Evolutionary conservation across 2,113 vertebrate species (phyloP).

Genomic region (Drymodes brunneopygia): DNA sequence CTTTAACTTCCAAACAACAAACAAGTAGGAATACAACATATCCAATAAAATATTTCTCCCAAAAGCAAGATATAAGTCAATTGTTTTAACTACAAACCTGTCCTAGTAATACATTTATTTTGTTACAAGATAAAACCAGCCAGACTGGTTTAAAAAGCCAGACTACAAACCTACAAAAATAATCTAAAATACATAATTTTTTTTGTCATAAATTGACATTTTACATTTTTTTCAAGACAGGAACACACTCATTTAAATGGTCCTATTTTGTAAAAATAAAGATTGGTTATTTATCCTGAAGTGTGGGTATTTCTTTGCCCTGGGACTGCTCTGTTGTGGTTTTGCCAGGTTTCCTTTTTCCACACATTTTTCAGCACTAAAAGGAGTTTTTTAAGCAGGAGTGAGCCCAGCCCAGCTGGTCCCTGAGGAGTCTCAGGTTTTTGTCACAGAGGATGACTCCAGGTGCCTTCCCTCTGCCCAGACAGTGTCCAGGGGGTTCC

Average conservation of each 20-base stretch:
- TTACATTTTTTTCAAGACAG: not conserved
- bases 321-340: not conserved
- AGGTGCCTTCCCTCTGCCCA: no score
- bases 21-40: not conserved
- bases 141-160: not conserved
- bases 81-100: not conserved
- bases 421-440: not conserved
- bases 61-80: not conserved
- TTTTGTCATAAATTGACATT: not conserved
- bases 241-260: not conserved
- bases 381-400: not conserved
- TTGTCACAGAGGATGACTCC: not conserved
- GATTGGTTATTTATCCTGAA: not conserved
- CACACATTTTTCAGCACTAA: not conserved
- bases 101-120: not conserved
- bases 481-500: fast-evolving
- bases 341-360: not conserved
- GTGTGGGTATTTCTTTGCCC: not conserved
- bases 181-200: not conserved
- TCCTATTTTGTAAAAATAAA: not conserved
- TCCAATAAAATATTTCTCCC: not conserved
- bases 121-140: not conserved
- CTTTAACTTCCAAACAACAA: not conserved
- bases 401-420: not conserved
- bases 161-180: not conserved